Evolutionary conservation across 2,113 vertebrate species (phyloP).

Genomic region (Pelvicachromis taeniatus): DNA sequence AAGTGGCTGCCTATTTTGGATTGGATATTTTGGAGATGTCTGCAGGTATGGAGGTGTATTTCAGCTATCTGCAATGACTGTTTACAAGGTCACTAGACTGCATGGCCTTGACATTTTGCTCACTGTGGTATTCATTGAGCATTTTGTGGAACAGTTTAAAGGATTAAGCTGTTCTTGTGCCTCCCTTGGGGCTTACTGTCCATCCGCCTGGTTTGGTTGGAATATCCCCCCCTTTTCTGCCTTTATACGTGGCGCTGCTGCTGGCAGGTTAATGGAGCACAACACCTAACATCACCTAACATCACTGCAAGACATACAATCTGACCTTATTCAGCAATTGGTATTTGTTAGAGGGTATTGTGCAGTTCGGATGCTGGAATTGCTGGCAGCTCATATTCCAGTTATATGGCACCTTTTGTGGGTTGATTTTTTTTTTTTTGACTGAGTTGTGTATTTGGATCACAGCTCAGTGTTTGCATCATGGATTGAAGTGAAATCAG

Average conservation of each 20-base stretch:
- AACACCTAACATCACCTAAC: slow-evolving; percentile 52
- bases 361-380: background rate
- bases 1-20: slow-evolving; percentile 35
- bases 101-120: slow-evolving; percentile 60
- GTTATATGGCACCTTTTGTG: background rate
- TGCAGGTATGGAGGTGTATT: slow-evolving; percentile 27
- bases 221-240: slow-evolving; percentile 1
- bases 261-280: slow-evolving; percentile 62
- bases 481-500: background rate
- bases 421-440: background rate
- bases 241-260: slow-evolving; percentile 40
- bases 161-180: slow-evolving; percentile 61
- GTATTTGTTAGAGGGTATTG: slow-evolving; percentile 1
- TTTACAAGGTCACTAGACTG: slow-evolving; percentile 65
- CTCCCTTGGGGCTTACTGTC: slow-evolving; percentile 47
- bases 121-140: slow-evolving; percentile 57
- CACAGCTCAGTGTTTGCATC: background rate
- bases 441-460: background rate
- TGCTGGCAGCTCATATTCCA: background rate
- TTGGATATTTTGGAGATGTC: slow-evolving; percentile 9
- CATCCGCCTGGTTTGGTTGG: slow-evolving; percentile 18
- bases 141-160: slow-evolving; percentile 66
- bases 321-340: slow-evolving; percentile 54
- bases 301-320: slow-evolving; percentile 44
- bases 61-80: slow-evolving; percentile 43